phyloP scores from a whole-genome alignment of 2,888 invertebrate species.

The Diarsia mendica region DNA sequence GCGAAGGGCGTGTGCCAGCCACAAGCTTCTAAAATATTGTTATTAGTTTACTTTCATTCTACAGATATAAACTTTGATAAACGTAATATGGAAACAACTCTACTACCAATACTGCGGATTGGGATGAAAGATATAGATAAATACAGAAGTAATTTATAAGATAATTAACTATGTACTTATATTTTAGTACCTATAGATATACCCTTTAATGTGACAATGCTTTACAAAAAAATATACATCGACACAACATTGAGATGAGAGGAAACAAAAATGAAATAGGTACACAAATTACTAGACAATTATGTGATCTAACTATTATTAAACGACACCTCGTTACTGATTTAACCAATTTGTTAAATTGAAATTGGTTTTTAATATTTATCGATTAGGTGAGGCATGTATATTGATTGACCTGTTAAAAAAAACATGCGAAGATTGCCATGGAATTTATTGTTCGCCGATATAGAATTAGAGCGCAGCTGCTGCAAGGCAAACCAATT shows the following conservation, averaged over 20 bases:
- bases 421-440: neutral
- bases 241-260: neutral
- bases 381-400: conserved; percentile 24
- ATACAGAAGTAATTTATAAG: neutral
- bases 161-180: too few species aligned
- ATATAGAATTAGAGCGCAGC: conserved; percentile 23
- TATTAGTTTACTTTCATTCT: neutral
- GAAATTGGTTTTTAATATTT: conserved; percentile 53
- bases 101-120: neutral
- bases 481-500: conserved; percentile 27
- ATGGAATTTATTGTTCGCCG: conserved; percentile 18
- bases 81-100: neutral
- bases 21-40: conserved; percentile 16
- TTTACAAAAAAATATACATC: neutral
- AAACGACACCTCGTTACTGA: conserved; percentile 29
- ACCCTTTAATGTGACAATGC: too few species aligned
- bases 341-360: conserved; percentile 22
- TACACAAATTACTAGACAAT: conserved; percentile 19
- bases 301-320: conserved; percentile 18
- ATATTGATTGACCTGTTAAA: conserved; percentile 13
- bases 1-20: conserved; percentile 7
- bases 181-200: too few species aligned
- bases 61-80: neutral
- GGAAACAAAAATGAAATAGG: conserved; percentile 2
- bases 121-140: neutral